phyloP scores from a whole-genome alignment of 2,797 vertebrate species.

The Pangasius sanitwongsei region DNA sequence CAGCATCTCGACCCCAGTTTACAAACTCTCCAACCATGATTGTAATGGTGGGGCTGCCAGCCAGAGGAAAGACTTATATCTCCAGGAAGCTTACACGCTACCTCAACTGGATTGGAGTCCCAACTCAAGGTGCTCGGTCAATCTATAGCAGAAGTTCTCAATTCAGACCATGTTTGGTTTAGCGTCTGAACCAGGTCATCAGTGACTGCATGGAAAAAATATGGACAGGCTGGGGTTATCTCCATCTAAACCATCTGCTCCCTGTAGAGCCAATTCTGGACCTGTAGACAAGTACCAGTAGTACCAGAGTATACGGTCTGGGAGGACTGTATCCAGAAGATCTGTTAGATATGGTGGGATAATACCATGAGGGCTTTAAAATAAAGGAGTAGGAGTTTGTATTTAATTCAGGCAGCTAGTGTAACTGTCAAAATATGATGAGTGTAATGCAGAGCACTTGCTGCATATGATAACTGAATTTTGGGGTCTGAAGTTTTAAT shows the following conservation, averaged over 20 bases:
- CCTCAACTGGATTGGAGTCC: slow-evolving; percentile 91
- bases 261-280: neutral
- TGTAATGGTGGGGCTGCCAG: slow-evolving; percentile 90
- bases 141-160: neutral
- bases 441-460: neutral
- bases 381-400: neutral
- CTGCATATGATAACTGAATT: neutral
- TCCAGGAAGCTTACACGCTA: slow-evolving; percentile 90
- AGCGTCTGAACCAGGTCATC: neutral
- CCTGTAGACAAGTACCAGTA: neutral
- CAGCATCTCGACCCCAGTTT: slow-evolving; percentile 88
- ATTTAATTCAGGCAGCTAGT: neutral
- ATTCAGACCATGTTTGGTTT: neutral
- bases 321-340: neutral
- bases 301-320: neutral
- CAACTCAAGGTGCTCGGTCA: slow-evolving; percentile 80
- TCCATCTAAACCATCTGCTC: too few relatives aligned
- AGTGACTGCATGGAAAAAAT: neutral
- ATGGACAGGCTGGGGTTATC: neutral
- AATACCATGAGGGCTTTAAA: neutral
- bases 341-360: neutral
- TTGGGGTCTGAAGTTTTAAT: neutral
- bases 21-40: slow-evolving; percentile 91
- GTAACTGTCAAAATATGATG: neutral
- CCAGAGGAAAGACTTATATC: slow-evolving; percentile 91